Evolutionary conservation across 1,140 invertebrate species (phyloP).

Genomic region (Mesaphorura yosii): DNA sequence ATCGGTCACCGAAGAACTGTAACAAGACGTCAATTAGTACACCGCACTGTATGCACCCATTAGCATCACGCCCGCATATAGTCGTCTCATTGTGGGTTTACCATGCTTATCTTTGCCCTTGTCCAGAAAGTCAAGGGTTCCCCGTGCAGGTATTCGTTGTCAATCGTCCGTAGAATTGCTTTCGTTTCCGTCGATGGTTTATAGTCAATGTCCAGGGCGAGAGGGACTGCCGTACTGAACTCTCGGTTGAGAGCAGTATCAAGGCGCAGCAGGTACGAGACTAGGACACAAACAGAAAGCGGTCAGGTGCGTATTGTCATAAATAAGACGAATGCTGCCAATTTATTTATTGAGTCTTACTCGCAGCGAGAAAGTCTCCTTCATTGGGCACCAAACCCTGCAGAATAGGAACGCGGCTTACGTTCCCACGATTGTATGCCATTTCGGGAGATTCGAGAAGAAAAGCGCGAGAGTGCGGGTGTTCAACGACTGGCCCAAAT

Average conservation of each 20-base stretch:
- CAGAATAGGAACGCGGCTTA: conserved; percentile 8
- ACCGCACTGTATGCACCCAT: not conserved
- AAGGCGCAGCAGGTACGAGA: no score
- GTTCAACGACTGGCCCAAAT: conserved; percentile 5
- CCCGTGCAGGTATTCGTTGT: not conserved
- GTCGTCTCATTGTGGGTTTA: not conserved
- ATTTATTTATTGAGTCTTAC: no score
- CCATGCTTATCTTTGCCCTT: conserved; percentile 7
- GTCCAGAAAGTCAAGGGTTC: not conserved
- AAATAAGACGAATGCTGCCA: no score
- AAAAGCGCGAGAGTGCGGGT: conserved; percentile 2
- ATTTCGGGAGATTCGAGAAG: conserved; percentile 8
- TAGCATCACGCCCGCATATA: not conserved
- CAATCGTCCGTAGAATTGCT: not conserved
- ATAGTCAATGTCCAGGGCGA: not conserved
- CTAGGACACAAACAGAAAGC: no score
- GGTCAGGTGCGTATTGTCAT: no score
- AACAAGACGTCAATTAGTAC: not conserved
- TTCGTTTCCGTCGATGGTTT: not conserved
- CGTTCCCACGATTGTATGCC: conserved; percentile 6
- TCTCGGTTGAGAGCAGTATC: no score
- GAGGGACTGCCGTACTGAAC: no score
- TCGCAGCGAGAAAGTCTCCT: conserved; percentile 9
- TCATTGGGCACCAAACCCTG: conserved; percentile 2
- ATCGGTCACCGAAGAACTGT: conserved; percentile 6